Evolutionary conservation across 1,140 invertebrate species (phyloP), one percentile per base, ranked within the genome.

Genomic region (Lucilia cuprina): DNA sequence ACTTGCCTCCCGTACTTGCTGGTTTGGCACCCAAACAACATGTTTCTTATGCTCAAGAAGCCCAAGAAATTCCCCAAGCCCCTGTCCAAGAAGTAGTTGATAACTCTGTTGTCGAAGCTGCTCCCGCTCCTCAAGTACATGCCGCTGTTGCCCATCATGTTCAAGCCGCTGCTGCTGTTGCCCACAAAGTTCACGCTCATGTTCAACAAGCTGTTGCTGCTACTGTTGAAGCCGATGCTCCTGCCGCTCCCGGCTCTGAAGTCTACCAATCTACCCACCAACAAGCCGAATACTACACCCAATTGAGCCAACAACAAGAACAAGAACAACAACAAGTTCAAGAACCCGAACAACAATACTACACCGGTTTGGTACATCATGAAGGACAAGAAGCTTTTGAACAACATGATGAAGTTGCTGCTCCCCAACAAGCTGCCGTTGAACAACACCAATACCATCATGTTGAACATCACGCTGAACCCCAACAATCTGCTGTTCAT

Each of bases 1-100:
- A 89, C 70, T 85, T 89, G 86, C 88, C 88, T 14, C 88, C 88
- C 84, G 70, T 35, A 41, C 34, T 83, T n/a, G 47, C 70, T 70
- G 41, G 34, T 41, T 83, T 74, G 55, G 19, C 55, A 10, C 9
- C 19, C 25, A 50, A 70, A 14, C 19, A 83, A 35, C 82, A 65
- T 12, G 21, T 65, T n/a, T 19, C 19, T 14, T 70, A 65, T 70
- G 82, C 21, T 9, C 49, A 74, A 35, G 13, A 47, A 34, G 21
- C 25, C 19, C 77, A 80, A 17, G 77, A 80, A 49, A 80, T 80
- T 50, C 77, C 77, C 5, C 75, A 78, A 78, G 75, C 17, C 30
- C 10, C 55, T 60, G 55, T 70, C 0, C n/a, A 70, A 7, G 65
- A 70, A 70, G 65, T 70, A 7, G n/a, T 12, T 70, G 65, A 25